Base-by-base conservation (phyloP, 2,888 invertebrate genomes). In the Chelonus formosanus region DNA sequence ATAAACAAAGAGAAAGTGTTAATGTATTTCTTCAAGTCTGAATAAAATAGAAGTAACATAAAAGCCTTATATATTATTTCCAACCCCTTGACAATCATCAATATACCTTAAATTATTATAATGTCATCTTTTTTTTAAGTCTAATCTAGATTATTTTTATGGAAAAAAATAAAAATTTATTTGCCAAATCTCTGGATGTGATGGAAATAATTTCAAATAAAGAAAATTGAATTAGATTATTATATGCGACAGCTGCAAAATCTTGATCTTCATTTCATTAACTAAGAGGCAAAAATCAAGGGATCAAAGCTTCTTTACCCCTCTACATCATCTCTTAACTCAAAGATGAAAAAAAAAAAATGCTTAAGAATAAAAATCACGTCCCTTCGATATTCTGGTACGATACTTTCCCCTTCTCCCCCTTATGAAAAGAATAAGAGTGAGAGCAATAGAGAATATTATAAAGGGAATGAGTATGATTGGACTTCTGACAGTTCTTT, bases 281-380 rank as follows among this genome's bases (percentile, higher is more conserved):
- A 63, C 56, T 56, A 63, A 63, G 63, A 48, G 45, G 35, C 58
- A 45, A 64, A 60, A 64, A 64, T 64, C 58, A 58, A 53, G 53
- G 64, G 52, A 63, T 63, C 59, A 36, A 54, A 63, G 35, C 20
- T 52, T 20, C 31, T 10, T 35, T n/a, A 32, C 40, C 44, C 4
- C 10, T 5, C n/a, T 43, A n/a, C 20, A 32, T 10, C 52, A 53
- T 47, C 44, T 31, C 58, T 52, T 45, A 3, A 45, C 20, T 40
- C 45, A n/a, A 10, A 32, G 43, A 57, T 31, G 52, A 45, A 36
- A 45, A 57, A 43, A 57, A 31, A 57, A 52, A 53, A 58, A 64
- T 63, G 31, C 58, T 64, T 36, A 45, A 64, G 57, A 64, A 64
- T 64, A 64, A 64, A 58, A 64, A 58, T 64, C 53, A 64, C 58